A percentile compares a stretch with the other conserved stretches of the same genome.
Evolutionary conservation across 2,113 vertebrate genomes (phyloP).

Genomic region (Brienomyrus brachyistius): DNA sequence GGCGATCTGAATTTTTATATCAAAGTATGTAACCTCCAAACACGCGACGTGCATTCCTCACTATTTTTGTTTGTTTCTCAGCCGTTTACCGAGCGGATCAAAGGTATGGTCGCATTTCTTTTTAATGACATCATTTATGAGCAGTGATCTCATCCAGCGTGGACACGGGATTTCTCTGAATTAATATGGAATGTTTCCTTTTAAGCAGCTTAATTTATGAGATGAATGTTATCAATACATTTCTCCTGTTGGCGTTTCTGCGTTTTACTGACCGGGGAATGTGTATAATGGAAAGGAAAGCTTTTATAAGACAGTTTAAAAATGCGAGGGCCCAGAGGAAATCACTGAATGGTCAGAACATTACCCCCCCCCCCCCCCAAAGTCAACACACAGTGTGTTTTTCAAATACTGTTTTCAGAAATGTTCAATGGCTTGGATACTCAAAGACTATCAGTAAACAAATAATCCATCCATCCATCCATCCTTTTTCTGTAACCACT

Average conservation of each 20-base stretch:
- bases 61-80: slow-evolving; percentile 33
- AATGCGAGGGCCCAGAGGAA: background rate
- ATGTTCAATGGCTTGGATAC: background rate
- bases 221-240: slow-evolving; percentile 10
- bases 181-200: slow-evolving; percentile 14
- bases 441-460: background rate
- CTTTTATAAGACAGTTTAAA: slow-evolving; percentile 1
- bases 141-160: background rate
- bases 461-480: background rate
- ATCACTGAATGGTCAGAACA: background rate
- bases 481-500: no score
- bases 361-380: background rate
- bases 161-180: background rate
- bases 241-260: background rate
- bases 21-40: slow-evolving; percentile 39
- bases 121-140: slow-evolving; percentile 35
- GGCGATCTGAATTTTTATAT: slow-evolving; percentile 55
- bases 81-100: slow-evolving; percentile 28
- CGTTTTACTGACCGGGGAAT: background rate
- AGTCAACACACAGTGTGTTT: background rate
- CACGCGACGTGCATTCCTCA: slow-evolving; percentile 36
- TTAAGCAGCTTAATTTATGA: background rate
- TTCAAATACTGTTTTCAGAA: background rate
- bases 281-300: slow-evolving; percentile 2
- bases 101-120: slow-evolving; percentile 50